Evolutionary conservation across 2,113 vertebrate genomes (phyloP), one percentile per base, ranked within the genome.

Genomic region (Saguinus midas): DNA sequence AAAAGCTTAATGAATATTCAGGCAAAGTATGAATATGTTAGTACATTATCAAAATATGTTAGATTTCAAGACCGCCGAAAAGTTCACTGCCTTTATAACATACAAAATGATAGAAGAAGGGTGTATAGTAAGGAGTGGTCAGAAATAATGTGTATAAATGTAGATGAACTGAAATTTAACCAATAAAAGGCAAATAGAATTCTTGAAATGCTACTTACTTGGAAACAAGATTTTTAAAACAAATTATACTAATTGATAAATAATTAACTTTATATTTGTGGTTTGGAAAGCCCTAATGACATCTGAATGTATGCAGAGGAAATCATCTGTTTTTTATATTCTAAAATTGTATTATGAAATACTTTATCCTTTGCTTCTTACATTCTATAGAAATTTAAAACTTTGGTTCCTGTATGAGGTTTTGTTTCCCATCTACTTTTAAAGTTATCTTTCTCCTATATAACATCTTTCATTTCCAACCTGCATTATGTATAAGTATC

Each of bases 391-490:
- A 96, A 58, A 91, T 80, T 57, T 70, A 85, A 80, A 40, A 68
- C 21, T 37, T 55, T 37, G 29, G 2, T 45, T 9, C 10, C 61
- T 85, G 0, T 64, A 37, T 86, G 40, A 96, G 35, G n/a, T 66
- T 29, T 88, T 85, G 78, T 50, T 64, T 83, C 45, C 43, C 35
- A 72, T 92, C 27, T 48, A 72, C n/a, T 80, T 91, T 64, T 89
- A 76, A 68, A 12, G 27, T 45, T 66, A 95, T 88, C 2, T 88
- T 96, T 93, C 45, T 97, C 50, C 80, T 78, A 73, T 50, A 32
- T 61, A 80, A 86, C 29, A 37, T 18, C 72, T 91, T 94, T 97
- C 18, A 94, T 96, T 90, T 95, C 43, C 58, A 94, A 27, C 45
- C 37, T 89, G n/a, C 14, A 68, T 82, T 80, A 29, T 87, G 7